A percentile compares a stretch with the other conserved stretches of the same genome.
These are phyloP conservation scores for Misgurnus anguillicaudatus DNA, from an alignment of 2,113 vertebrate genomes.

Conservation along the genomic window DNA sequence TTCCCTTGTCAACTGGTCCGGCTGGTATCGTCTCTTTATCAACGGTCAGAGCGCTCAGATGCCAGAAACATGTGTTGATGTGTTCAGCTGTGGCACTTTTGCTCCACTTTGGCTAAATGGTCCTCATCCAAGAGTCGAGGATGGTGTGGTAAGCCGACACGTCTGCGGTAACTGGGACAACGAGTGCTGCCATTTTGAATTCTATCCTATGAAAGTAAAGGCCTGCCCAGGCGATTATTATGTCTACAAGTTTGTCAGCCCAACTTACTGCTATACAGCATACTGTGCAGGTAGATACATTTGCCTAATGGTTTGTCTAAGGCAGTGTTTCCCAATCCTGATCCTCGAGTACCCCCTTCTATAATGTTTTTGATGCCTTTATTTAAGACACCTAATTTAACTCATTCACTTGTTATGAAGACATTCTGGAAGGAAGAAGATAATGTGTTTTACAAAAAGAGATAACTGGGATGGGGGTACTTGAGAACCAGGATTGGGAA, in stretches of 20 bases:
- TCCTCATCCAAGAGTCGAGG: constrained; percentile 18
- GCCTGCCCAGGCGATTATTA: not conserved
- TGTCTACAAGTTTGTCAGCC: not conserved
- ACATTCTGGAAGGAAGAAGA: too few species aligned
- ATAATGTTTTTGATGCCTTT: too few species aligned
- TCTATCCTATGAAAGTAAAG: constrained; percentile 30
- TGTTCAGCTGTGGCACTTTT: not conserved
- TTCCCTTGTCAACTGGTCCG: not conserved
- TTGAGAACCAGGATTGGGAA: too few species aligned
- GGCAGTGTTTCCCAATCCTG: too few species aligned
- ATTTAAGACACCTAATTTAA: too few species aligned
- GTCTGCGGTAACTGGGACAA: constrained; percentile 27
- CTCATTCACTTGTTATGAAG: too few species aligned
- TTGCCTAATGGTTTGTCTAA: not conserved
- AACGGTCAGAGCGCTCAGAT: constrained; percentile 13
- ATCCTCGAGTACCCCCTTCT: too few species aligned
- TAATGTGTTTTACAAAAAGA: too few species aligned
- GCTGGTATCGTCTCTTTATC: constrained; percentile 39
- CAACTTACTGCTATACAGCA: not conserved
- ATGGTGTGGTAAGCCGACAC: constrained; percentile 16
- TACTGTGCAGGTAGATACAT: constrained; percentile 20
- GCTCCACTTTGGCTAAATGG: constrained; percentile 33
- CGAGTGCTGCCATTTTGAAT: constrained; percentile 25
- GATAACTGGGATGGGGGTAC: too few species aligned
- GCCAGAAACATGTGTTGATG: constrained; percentile 15